A percentile compares a stretch with the other conserved stretches of the same genome.
Evolutionary conservation across 1,140 invertebrate species (phyloP).

Genomic region (Papilio glaucus): DNA sequence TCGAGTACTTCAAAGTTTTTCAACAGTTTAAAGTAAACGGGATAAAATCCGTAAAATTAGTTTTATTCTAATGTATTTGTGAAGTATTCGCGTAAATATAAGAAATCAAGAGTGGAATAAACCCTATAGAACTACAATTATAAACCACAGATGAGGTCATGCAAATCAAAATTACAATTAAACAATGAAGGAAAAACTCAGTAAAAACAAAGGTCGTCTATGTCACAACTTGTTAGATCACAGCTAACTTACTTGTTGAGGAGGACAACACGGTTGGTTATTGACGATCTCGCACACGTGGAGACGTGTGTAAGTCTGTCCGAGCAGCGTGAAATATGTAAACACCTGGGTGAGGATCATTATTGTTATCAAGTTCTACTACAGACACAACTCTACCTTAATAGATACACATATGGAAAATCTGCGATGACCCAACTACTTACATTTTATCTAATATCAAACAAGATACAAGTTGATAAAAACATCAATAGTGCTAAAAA

Average conservation of each 20-base stretch:
- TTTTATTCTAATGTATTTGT: too few relatives aligned
- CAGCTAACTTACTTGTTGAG: constrained; percentile 87
- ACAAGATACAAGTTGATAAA: neutral
- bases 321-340: constrained; percentile 75
- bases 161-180: neutral
- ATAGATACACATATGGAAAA: neutral
- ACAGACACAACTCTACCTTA: neutral
- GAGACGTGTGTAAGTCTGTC: constrained; percentile 94
- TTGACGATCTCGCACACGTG: constrained; percentile 93
- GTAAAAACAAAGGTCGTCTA: neutral
- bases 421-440: neutral
- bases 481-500: neutral
- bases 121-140: neutral
- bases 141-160: neutral
- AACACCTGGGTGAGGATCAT: constrained; percentile 57
- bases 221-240: neutral
- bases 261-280: constrained; percentile 91
- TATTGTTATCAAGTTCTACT: constrained; percentile 21
- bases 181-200: neutral
- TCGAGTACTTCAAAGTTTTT: too few relatives aligned
- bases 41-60: too few relatives aligned
- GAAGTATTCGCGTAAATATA: too few relatives aligned
- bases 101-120: too few relatives aligned
- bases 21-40: too few relatives aligned
- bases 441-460: neutral